A percentile compares a stretch with the other conserved stretches of the same genome.
These are phyloP conservation scores for Gnatocerus cornutus DNA, from an alignment of 2,888 invertebrate genomes.

Conservation along the genomic window DNA sequence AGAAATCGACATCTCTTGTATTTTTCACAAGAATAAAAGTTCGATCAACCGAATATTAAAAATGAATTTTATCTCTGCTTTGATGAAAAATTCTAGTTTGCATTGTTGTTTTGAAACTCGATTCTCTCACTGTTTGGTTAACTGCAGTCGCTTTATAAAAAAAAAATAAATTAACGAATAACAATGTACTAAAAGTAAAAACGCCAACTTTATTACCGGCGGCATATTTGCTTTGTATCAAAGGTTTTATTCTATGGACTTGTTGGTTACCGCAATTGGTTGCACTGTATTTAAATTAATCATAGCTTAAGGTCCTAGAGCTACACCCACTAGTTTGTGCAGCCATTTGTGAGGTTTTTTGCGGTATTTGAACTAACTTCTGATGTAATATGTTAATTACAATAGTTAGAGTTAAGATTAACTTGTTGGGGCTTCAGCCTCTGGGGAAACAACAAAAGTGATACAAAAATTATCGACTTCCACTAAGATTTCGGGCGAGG, in stretches of 20 bases:
- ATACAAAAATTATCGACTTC: too few relatives aligned
- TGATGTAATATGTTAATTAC: slow-evolving; percentile 6
- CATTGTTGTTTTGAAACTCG: too few relatives aligned
- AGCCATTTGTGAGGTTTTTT: neutral
- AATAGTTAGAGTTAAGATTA: slow-evolving; percentile 1
- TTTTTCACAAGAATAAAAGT: too few relatives aligned
- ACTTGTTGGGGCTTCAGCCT: slow-evolving; percentile 15
- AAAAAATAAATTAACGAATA: too few relatives aligned
- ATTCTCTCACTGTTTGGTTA: too few relatives aligned
- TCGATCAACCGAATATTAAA: too few relatives aligned
- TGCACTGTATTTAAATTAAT: slow-evolving; percentile 5
- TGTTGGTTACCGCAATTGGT: neutral
- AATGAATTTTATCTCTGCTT: too few relatives aligned
- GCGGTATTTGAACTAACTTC: neutral
- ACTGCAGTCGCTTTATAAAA: too few relatives aligned
- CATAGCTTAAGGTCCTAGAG: neutral
- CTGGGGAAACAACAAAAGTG: too few relatives aligned
- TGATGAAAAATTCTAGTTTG: too few relatives aligned
- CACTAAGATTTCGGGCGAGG: too few relatives aligned
- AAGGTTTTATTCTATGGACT: slow-evolving; percentile 6
- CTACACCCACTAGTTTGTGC: neutral
- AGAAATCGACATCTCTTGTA: too few relatives aligned
- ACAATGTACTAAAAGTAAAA: neutral
- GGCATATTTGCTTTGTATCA: slow-evolving; percentile 21
- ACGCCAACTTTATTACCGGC: neutral